These are phyloP conservation scores for Synergus japonicus DNA, from an alignment of 2,888 invertebrate species.

Conservation along the genomic window DNA sequence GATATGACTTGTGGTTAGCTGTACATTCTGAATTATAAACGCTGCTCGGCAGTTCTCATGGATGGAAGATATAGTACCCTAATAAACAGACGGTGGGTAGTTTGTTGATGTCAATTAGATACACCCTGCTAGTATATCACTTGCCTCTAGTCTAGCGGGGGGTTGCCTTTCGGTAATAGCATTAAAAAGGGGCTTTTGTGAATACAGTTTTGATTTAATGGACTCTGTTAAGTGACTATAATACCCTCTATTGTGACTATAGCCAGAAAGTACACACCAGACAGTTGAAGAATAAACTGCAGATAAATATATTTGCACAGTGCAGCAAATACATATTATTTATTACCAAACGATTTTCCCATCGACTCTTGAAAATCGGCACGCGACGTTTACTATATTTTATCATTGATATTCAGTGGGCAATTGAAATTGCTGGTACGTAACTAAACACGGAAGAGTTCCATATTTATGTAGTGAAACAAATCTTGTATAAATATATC, in stretches of 20 bases:
- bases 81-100: slow-evolving; percentile 40
- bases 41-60: slow-evolving; percentile 10
- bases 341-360: not conserved
- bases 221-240: slow-evolving; percentile 20
- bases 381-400: not conserved
- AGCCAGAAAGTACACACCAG: not conserved
- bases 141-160: slow-evolving; percentile 24
- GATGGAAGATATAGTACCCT: slow-evolving; percentile 31
- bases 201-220: slow-evolving; percentile 36
- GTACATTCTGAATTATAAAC: slow-evolving; percentile 15
- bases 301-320: not conserved
- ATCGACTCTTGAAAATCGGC: not conserved
- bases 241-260: slow-evolving; percentile 1
- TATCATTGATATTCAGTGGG: not conserved
- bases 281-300: not conserved
- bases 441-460: slow-evolving; percentile 18
- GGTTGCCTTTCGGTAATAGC: slow-evolving; percentile 43
- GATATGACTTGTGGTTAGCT: slow-evolving; percentile 27
- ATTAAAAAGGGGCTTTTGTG: slow-evolving; percentile 46
- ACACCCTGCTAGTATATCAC: slow-evolving; percentile 44
- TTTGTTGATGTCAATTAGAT: slow-evolving; percentile 47
- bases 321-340: slow-evolving; percentile 9
- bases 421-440: slow-evolving; percentile 13
- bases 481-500: not conserved
- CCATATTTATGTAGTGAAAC: not conserved